Conservation (phyloP, 2,888 invertebrate species). For the Drosophila lutescens region DNA sequence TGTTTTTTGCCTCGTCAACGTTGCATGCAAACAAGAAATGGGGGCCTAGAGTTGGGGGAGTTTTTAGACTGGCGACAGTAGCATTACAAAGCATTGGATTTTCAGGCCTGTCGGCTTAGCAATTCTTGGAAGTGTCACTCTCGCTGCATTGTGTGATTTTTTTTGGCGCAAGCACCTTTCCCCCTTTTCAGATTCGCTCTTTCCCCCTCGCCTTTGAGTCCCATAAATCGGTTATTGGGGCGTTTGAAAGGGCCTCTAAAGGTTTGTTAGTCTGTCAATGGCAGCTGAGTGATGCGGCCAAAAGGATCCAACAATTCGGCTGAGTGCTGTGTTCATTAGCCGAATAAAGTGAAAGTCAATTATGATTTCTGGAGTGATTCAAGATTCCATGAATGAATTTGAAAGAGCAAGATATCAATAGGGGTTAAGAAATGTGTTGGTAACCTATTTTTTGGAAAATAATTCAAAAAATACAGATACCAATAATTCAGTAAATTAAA, state of each 20-base stretch:
- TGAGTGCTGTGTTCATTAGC: conserved; percentile 1
- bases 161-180: conserved; percentile 10
- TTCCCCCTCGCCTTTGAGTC: conserved; percentile 25
- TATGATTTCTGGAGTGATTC: not conserved
- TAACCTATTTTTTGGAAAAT: no score
- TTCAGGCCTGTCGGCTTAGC: conserved; percentile 46
- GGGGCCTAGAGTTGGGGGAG: conserved; percentile 24
- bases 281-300: conserved; percentile 27
- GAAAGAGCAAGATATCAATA: not conserved
- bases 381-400: conserved; percentile 1
- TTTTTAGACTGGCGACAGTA: conserved; percentile 61
- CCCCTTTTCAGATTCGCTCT: conserved; percentile 8
- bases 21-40: conserved; percentile 71
- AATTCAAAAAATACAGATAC: no score
- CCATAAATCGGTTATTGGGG: conserved; percentile 44
- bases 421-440: no score
- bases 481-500: no score
- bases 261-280: conserved; percentile 32
- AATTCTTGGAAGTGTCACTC: conserved; percentile 63
- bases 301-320: conserved; percentile 30
- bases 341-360: conserved; percentile 18
- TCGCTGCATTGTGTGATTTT: conserved; percentile 16
- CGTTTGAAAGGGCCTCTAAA: conserved; percentile 15
- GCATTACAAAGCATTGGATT: conserved; percentile 69
- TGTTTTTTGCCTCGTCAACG: conserved; percentile 60